These are phyloP conservation scores for Orgyia antiqua DNA, from an alignment of 2,888 invertebrate species.

Conservation along the genomic window DNA sequence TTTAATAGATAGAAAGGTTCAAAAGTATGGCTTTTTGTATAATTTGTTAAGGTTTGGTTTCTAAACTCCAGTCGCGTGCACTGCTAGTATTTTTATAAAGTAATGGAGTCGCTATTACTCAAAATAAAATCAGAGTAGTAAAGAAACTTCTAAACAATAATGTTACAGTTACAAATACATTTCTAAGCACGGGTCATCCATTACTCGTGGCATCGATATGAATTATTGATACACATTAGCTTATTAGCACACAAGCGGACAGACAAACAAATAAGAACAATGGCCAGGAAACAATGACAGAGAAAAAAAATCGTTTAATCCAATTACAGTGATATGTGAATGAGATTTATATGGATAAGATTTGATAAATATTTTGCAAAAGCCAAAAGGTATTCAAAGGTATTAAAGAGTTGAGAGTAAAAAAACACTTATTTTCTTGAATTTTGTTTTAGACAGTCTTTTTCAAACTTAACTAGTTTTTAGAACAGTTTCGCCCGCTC, in stretches of 20 bases:
- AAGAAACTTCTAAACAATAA: slow-evolving; percentile 1
- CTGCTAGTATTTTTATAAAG: too few relatives aligned
- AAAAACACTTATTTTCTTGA: neutral
- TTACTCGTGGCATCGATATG: slow-evolving; percentile 48
- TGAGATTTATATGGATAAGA: slow-evolving; percentile 37
- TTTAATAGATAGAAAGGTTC: too few relatives aligned
- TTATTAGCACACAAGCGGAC: slow-evolving; percentile 64
- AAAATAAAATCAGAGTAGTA: too few relatives aligned
- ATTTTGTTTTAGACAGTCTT: neutral
- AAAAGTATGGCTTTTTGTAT: too few relatives aligned
- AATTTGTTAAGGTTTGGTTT: too few relatives aligned
- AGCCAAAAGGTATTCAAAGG: too few relatives aligned
- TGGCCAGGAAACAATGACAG: slow-evolving; percentile 68
- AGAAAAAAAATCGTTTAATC: slow-evolving; percentile 70
- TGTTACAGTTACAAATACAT: slow-evolving; percentile 9
- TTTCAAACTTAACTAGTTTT: too few relatives aligned
- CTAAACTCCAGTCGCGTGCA: too few relatives aligned
- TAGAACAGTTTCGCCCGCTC: too few relatives aligned
- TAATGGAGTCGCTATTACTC: too few relatives aligned
- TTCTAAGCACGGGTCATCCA: slow-evolving; percentile 32
- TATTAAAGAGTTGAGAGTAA: too few relatives aligned
- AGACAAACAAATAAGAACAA: slow-evolving; percentile 60
- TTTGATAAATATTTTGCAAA: neutral
- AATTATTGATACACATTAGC: slow-evolving; percentile 68
- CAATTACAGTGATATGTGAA: slow-evolving; percentile 63